Evolutionary conservation across 2,888 invertebrate species (phyloP), one percentile per base, ranked within the genome.

Genomic region (Tortrix viridana): DNA sequence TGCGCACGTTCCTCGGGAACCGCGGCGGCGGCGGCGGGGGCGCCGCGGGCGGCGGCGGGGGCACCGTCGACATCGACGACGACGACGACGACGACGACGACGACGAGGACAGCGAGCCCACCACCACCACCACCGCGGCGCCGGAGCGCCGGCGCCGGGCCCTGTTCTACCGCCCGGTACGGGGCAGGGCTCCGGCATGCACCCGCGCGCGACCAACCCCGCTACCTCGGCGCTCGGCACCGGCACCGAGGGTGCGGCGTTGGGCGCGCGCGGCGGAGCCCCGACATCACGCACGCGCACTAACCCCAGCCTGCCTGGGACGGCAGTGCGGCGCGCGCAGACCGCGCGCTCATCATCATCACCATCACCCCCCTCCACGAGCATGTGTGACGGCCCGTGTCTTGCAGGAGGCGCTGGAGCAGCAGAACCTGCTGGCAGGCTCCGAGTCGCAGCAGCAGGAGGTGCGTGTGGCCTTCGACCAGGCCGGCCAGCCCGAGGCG

Each of bases 81-180:
- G 87, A 88, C 65, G 92, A 86, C 53, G 95, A 95, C 65, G 94
- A 94, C 64, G 95, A 95, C 55, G 93, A 93, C 53, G 93, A 94
- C 23, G 93, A 93, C 48, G 93, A 94, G 48, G 90, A 93, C 48
- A 93, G 94, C 49, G 90, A 71, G 66, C 72, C 62, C 26, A 68
- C 76, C 22, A 65, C 70, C 41, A 67, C 74, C 23, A 69, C 74
- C 53, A 75, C 74, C 43, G 71, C 76, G 54, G 63, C 75, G 54
- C 55, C 56, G 5, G 60, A 23, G 22, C 56, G 62, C 5, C 62
- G 70, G 46, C 65, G 67, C 14, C 60, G 65, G 50, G 50, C 68
- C 47, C 43, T 66, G 37, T 26, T 37, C 63, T 46, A 20, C 59
- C 52, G 50, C 46, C 59, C 52, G 58, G 63, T 63, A 64, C 57